Percentiles rank a stretch among this genome's conserved stretches.
Conservation (phyloP, 2,888 invertebrate species). For the Cecidostiba fungosa region DNA sequence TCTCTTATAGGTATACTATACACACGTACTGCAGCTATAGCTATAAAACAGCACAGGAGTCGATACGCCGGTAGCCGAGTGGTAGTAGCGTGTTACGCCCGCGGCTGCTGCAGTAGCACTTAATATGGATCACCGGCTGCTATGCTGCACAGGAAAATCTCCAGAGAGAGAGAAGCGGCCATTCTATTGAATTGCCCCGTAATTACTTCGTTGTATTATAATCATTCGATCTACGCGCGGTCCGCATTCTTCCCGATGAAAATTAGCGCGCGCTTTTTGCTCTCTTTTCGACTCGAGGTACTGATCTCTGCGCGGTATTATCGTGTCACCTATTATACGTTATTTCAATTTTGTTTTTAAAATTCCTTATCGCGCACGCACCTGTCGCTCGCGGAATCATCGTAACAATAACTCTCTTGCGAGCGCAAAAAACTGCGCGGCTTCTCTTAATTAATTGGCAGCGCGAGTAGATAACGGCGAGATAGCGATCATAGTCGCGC, state of each 20-base stretch:
- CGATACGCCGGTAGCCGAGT: conserved; percentile 1
- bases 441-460: neutral
- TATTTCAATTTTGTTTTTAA: neutral
- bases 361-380: neutral
- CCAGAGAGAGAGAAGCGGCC: neutral
- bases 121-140: conserved; percentile 53
- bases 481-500: conserved; percentile 24
- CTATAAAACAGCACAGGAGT: conserved; percentile 13
- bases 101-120: conserved; percentile 34
- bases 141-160: conserved; percentile 45
- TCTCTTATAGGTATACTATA: neutral
- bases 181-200: conserved; percentile 60
- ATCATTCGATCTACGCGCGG: conserved; percentile 56
- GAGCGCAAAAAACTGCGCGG: neutral
- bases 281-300: neutral
- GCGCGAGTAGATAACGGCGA: neutral
- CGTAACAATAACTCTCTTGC: neutral
- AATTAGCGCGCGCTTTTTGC: conserved; percentile 52
- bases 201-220: conserved; percentile 63
- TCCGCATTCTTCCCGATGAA: conserved; percentile 55
- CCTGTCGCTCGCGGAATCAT: neutral
- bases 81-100: conserved; percentile 17
- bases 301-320: too few species aligned
- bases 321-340: neutral
- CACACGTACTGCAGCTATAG: neutral